Evolutionary conservation across 2,113 vertebrate genomes (phyloP).

Genomic region (Sturnus vulgaris): DNA sequence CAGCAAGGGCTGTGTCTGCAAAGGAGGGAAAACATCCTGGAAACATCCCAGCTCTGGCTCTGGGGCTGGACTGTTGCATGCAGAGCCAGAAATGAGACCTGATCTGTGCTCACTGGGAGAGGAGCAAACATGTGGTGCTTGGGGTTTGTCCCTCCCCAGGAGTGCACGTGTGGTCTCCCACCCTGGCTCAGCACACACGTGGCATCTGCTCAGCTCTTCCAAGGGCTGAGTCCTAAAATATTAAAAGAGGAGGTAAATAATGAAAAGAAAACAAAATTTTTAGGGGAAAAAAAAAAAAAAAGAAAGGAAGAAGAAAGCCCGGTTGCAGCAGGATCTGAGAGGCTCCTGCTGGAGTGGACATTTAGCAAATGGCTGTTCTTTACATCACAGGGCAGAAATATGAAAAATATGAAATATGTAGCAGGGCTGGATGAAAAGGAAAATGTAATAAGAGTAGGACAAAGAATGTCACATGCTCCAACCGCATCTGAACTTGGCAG

Average conservation of each 20-base stretch:
- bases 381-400: conserved; percentile 36
- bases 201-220: not conserved
- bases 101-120: not conserved
- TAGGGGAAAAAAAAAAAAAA: too few species aligned
- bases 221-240: not conserved
- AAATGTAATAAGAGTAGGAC: conserved; percentile 45
- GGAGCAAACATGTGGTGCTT: not conserved
- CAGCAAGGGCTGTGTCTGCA: not conserved
- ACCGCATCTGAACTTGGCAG: conserved; percentile 55
- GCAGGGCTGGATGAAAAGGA: not conserved
- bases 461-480: conserved; percentile 48
- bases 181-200: not conserved
- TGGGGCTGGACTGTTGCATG: not conserved
- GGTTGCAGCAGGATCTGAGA: not conserved
- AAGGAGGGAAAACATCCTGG: not conserved
- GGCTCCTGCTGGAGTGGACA: not conserved
- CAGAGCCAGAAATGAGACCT: not conserved
- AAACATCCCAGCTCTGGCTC: not conserved
- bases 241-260: not conserved
- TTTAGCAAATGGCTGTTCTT: conserved; percentile 1
- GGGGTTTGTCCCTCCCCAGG: not conserved
- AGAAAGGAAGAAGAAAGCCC: not conserved
- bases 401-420: conserved; percentile 52
- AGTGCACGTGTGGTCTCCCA: not conserved
- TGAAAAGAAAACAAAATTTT: not conserved